Evolutionary conservation across 2,888 invertebrate species (phyloP), one percentile per base, ranked within the genome.

Genomic region (Peribatodes rhomboidaria): DNA sequence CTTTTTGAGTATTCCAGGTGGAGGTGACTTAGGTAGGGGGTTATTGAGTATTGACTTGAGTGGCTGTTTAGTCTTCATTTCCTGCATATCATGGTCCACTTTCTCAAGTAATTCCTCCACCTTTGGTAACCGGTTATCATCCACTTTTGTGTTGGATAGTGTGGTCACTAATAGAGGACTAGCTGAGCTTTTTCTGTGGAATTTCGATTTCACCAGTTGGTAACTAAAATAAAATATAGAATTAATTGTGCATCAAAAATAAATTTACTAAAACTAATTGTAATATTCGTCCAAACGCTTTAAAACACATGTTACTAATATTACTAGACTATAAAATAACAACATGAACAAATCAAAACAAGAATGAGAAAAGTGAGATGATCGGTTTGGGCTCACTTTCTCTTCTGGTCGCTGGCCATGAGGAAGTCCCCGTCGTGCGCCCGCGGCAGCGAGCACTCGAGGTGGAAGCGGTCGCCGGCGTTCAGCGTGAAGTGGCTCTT

Each of bases 21-120:
- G 88, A 2, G 88, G 85, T 11, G 90, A 84, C 75, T 84, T 92
- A 49, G 85, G 83, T 69, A 88, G 61, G 1, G 91, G 86, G 67
- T 92, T 91, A 72, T 93, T 93, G 70, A 93, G 89, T 87, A 93
- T 93, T 73, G 93, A 90, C 79, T 93, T 93, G 56, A 93, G 73
- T 1, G 93, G 93, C 68, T 89, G 91, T 71, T 93, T 93, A 0
- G 81, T 68, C 52, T 84, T 74, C 8, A 90, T 79, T 61, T 92
- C 92, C 80, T 87, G 81, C 88, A 90, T 90, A 39, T 92, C 90
- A 16, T 90, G 88, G 65, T 92, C 93, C 31, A 88, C 81, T 81
- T 87, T 92, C 70, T 93, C 93, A 39, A 92, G 70, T 66, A 93
- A 76, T 77, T 93, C 93, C 65, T 93, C 93, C 47, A 93, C 93